phyloP scores from a whole-genome alignment of 2,113 vertebrate genomes.

The Daphoenositta chrysoptera region DNA sequence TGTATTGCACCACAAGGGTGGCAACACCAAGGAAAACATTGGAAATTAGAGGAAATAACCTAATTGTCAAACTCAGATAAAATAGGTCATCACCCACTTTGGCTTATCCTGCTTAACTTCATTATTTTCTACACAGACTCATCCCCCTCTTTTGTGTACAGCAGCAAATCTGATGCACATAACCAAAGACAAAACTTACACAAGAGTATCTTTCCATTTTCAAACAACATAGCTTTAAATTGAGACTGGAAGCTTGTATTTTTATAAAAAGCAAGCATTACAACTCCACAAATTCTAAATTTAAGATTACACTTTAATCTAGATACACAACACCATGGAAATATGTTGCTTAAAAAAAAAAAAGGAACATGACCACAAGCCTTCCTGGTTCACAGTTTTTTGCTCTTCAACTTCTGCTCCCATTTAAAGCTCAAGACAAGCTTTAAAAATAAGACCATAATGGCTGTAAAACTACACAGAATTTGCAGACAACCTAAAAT shows the following conservation, averaged over 20 bases:
- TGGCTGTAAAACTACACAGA: not conserved
- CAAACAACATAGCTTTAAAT: not conserved
- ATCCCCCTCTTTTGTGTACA: not conserved
- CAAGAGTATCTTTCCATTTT: not conserved
- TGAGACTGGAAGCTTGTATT: not conserved
- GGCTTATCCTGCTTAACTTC: not conserved
- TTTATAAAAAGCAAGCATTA: not conserved
- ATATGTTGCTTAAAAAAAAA: not conserved
- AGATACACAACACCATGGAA: not conserved
- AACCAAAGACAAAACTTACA: not conserved
- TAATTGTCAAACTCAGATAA: not conserved
- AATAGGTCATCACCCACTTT: not conserved
- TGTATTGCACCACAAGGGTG: not conserved
- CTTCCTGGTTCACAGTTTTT: not conserved
- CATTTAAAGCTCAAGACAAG: not conserved
- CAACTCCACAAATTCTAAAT: not conserved
- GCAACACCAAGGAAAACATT: not conserved
- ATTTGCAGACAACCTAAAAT: not conserved
- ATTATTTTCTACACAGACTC: not conserved
- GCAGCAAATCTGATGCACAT: not conserved
- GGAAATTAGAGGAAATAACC: not conserved
- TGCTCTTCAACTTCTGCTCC: not conserved
- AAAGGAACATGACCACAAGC: not conserved
- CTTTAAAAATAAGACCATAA: not conserved
- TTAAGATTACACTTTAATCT: not conserved